Evolutionary conservation across 2,888 invertebrate genomes (phyloP), one percentile per base, ranked within the genome.

Genomic region (Meiosimyza platycephala): DNA sequence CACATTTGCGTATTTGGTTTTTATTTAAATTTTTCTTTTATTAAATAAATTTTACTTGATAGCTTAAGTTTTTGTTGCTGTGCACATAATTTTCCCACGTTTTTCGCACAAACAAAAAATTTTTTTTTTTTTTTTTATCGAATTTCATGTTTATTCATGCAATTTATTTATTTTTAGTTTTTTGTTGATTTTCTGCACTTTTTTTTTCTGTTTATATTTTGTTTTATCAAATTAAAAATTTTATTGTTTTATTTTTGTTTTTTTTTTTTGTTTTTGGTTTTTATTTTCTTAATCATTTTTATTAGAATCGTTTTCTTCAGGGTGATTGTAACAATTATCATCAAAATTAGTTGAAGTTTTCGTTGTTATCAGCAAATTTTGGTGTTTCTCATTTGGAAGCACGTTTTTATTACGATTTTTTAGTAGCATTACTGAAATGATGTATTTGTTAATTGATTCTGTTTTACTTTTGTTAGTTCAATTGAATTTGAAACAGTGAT

Each of bases 301-400:
- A 9, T 40, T 40, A 1, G 40, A 9, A 7, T 40, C 40, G 60
- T 60, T 33, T 60, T 13, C 40, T 47, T 54, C 62, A 40, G 69
- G 69, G 55, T 74, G 48, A 65, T 74, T 74, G 67, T 64, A 54
- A 72, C 70, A 72, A 63, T 73, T 72, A 73, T 71, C 71, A 60
- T 52, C 69, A 68, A 65, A 68, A 65, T 60, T 70, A 54, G 67
- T 67, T 67, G 47, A 67, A 67, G 55, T 67, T 67, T 67, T 55
- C 33, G 6, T 40, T 9, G 40, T 55, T 57, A 67, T 67, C 67
- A 67, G 57, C 57, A 6, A 40, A 40, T 9, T 40, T 40, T 40
- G 40, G 40, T 0, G 3, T 40, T 40, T 40, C 3, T 40, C 22
- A 1, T 40, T 40, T 40, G 40, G 9, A 40, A 40, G 40, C 40